These are phyloP conservation scores for Zaprionus lachaisei DNA, from an alignment of 1,140 invertebrate species.

Conservation along the genomic window DNA sequence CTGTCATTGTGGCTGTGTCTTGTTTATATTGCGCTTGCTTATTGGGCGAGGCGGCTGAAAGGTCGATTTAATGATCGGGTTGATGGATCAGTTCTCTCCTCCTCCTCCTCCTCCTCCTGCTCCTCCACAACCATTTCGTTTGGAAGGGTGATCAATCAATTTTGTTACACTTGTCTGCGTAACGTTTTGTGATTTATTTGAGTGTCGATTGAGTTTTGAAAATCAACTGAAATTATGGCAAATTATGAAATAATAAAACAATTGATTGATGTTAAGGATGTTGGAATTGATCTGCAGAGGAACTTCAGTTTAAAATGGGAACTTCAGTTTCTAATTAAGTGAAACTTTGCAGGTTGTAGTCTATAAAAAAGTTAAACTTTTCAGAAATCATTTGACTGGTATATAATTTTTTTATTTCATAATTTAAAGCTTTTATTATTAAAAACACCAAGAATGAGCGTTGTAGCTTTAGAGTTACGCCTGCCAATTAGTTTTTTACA, in stretches of 20 bases:
- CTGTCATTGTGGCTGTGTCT: slow-evolving; percentile 47
- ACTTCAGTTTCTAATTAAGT: neutral
- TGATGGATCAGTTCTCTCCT: slow-evolving; percentile 58
- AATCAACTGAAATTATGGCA: slow-evolving; percentile 1
- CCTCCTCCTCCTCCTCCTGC: slow-evolving; percentile 40
- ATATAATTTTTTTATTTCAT: too few species aligned
- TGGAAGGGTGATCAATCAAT: slow-evolving; percentile 49
- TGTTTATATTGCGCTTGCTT: slow-evolving; percentile 41
- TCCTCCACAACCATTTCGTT: slow-evolving; percentile 12
- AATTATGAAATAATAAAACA: neutral
- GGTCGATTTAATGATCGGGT: slow-evolving; percentile 36
- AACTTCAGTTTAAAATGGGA: neutral
- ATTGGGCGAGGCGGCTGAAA: slow-evolving; percentile 32
- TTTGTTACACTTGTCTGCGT: slow-evolving; percentile 40
- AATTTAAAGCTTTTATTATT: too few species aligned
- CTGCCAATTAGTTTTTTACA: too few species aligned
- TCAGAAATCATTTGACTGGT: too few species aligned
- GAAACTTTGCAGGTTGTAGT: too few species aligned
- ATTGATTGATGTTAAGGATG: neutral
- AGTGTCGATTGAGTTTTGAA: neutral
- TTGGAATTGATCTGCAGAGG: neutral
- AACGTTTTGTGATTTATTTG: slow-evolving; percentile 32
- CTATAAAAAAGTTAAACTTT: too few species aligned
- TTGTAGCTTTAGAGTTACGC: too few species aligned
- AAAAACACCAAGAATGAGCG: too few species aligned